Evolutionary conservation across 1,140 invertebrate species (phyloP).

Genomic region (Battus philenor): DNA sequence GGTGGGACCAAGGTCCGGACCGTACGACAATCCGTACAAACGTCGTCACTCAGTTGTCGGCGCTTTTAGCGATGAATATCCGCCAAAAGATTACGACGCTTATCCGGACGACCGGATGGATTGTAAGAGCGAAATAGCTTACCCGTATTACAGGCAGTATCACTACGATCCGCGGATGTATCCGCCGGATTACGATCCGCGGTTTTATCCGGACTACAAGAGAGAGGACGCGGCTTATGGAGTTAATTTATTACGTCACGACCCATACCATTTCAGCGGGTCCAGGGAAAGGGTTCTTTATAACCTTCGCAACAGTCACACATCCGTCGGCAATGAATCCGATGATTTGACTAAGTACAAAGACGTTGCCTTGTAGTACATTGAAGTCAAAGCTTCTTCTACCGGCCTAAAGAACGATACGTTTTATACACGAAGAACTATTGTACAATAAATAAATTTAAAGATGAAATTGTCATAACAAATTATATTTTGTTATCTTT

Average conservation of each 20-base stretch:
- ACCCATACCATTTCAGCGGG: constrained; percentile 60
- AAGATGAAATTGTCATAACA: no score
- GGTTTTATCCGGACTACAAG: constrained; percentile 54
- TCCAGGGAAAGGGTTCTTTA: constrained; percentile 66
- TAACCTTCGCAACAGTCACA: constrained; percentile 66
- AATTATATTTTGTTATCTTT: no score
- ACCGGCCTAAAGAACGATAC: no score
- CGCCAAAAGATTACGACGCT: constrained; percentile 45
- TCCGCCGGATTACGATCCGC: constrained; percentile 55
- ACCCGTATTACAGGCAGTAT: constrained; percentile 50
- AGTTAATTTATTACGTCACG: constrained; percentile 57
- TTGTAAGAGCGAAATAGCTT: constrained; percentile 64
- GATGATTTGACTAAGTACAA: constrained; percentile 75
- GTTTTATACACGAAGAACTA: no score
- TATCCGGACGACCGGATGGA: constrained; percentile 54
- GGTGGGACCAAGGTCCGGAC: constrained; percentile 54
- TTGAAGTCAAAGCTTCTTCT: no score
- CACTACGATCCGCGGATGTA: constrained; percentile 54
- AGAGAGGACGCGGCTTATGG: constrained; percentile 55
- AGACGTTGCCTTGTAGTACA: constrained; percentile 70
- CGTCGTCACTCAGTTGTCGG: constrained; percentile 60
- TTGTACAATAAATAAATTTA: no score
- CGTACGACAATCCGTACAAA: constrained; percentile 58
- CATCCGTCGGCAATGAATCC: constrained; percentile 71
- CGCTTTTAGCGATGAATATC: constrained; percentile 61